Evolutionary conservation across 2,113 vertebrate genomes (phyloP).

Genomic region (Daubentonia madagascariensis): DNA sequence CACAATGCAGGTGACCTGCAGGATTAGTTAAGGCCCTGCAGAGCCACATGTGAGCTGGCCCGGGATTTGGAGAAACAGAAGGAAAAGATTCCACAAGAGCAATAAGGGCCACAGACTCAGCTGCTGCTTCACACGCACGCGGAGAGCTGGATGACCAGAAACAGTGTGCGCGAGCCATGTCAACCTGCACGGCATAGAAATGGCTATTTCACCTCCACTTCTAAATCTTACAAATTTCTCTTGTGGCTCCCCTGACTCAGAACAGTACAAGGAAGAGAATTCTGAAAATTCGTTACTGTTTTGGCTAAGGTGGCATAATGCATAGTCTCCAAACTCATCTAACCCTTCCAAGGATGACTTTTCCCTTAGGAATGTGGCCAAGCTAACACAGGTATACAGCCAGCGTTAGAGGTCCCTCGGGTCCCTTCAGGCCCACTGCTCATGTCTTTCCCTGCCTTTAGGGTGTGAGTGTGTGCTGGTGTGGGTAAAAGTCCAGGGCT

Average conservation of each 20-base stretch:
- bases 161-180: not conserved
- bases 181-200: not conserved
- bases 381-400: not conserved
- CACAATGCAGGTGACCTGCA: not conserved
- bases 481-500: not conserved
- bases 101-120: not conserved
- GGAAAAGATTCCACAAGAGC: no score
- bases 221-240: not conserved
- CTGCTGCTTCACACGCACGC: no score
- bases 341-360: not conserved
- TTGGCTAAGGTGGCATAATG: not conserved
- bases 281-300: not conserved
- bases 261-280: not conserved
- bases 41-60: not conserved
- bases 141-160: not conserved
- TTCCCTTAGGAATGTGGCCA: not conserved
- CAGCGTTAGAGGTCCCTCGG: not conserved
- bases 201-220: not conserved
- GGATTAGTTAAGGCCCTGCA: not conserved
- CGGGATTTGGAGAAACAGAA: not conserved
- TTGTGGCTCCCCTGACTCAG: not conserved
- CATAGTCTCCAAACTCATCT: not conserved
- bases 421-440: not conserved
- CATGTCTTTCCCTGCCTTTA: not conserved
- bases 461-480: not conserved